Evolutionary conservation across 2,888 invertebrate genomes (phyloP), one percentile per base, ranked within the genome.

Genomic region (Acanthopleura granulata): DNA sequence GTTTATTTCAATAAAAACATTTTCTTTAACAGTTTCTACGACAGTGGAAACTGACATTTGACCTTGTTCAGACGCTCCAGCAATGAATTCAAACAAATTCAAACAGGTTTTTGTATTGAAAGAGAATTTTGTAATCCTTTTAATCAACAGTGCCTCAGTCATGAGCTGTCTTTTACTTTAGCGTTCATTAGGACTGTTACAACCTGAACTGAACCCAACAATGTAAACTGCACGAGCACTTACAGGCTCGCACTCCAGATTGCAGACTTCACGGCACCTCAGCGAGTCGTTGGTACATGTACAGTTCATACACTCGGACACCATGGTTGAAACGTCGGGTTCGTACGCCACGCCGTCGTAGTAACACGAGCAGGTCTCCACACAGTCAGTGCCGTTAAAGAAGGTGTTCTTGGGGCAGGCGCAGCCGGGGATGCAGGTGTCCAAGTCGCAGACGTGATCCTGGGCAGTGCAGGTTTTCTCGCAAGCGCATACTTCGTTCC

Each of bases 381-480:
- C 74, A 61, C 74, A 74, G 40, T 74, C 57, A 4, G 74, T 74
- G 1, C 74, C 74, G 30, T 74, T 74, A 57, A 71, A 71, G 27
- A 71, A 69, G 15, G 70, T 57, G 57, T 70, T 27, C 49, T 9
- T 22, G 6, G 70, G 74, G 25, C 74, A 74, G 30, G 51, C 74
- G 70, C 74, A 74, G 18, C 74, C 74, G 9, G 51, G n/a, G 25
- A 70, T 70, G 57, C 74, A 74, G 12, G 66, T 27, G 16, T 22
- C 29, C 66, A 66, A 27, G 66, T 66, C 66, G 25, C 66, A 66
- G 22, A 66, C 66, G 29, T 66, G 66, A 27, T 66, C 66, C 29
- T 66, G 66, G 66, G 29, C 66, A 6, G 29, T 27, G 29, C 66
- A 66, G 16, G 66, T 66, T 27, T 66, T 66, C 29, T 66, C 66